Percentiles rank a stretch among this genome's conserved stretches.
These are phyloP conservation scores for Pocota personata DNA, from an alignment of 2,888 invertebrate species.

Conservation along the genomic window DNA sequence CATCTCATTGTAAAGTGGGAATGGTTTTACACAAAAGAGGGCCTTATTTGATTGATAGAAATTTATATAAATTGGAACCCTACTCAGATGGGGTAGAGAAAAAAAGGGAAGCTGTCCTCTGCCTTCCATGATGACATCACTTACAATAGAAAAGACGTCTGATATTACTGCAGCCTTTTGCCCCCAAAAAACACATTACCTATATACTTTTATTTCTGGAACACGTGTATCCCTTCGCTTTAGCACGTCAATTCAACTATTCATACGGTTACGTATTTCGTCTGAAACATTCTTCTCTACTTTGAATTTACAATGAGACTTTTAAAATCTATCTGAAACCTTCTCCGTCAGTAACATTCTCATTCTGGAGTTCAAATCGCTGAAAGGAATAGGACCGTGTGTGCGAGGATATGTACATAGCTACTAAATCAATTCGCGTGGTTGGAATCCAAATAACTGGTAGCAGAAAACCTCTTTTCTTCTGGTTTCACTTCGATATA, in stretches of 20 bases:
- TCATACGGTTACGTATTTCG: neutral
- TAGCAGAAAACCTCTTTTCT: neutral
- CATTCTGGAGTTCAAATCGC: neutral
- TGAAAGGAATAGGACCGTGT: neutral
- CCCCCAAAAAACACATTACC: neutral
- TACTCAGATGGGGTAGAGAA: neutral
- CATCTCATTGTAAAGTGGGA: neutral
- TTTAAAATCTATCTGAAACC: conserved; percentile 1
- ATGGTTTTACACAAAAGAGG: neutral
- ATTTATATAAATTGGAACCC: neutral
- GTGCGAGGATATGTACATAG: neutral
- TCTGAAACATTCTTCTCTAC: neutral
- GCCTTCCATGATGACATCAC: neutral
- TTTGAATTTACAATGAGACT: conserved; percentile 8
- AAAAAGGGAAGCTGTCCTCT: neutral
- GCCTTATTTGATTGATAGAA: neutral
- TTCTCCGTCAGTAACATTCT: neutral
- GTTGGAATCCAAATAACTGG: conserved; percentile 12
- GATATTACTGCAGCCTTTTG: neutral
- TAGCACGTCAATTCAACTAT: conserved; percentile 1
- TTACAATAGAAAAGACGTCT: neutral
- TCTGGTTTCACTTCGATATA: neutral
- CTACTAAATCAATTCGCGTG: conserved; percentile 5
- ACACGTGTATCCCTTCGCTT: neutral
- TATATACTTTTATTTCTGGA: neutral